Evolutionary conservation across 1,140 invertebrate genomes (phyloP).

Genomic region (Drosophila tristis): DNA sequence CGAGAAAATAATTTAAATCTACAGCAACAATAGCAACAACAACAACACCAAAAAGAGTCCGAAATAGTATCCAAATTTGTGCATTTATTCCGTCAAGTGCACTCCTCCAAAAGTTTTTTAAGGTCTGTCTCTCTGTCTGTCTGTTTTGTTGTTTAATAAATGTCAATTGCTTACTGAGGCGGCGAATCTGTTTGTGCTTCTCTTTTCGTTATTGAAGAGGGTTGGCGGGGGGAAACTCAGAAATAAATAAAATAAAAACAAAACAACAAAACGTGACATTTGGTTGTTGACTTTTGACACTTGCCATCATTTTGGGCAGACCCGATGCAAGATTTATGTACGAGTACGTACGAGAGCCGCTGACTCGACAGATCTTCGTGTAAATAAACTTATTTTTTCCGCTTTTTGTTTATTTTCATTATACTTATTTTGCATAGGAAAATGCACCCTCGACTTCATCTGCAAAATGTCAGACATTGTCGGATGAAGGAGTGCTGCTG

Average conservation of each 20-base stretch:
- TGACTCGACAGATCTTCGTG: conserved; percentile 64
- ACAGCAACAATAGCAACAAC: too few relatives aligned
- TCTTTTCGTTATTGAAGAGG: conserved; percentile 20
- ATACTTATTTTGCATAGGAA: conserved; percentile 33
- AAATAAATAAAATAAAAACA: conserved; percentile 44
- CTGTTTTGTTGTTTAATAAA: conserved; percentile 61
- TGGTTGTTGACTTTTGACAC: conserved; percentile 80
- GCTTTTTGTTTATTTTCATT: conserved; percentile 14
- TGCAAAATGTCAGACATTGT: conserved; percentile 62
- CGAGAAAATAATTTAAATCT: conserved; percentile 66
- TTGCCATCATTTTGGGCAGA: conserved; percentile 72
- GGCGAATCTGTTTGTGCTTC: conserved; percentile 35
- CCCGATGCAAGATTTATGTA: conserved; percentile 66
- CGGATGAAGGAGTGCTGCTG: conserved; percentile 37
- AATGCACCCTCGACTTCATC: conserved; percentile 47
- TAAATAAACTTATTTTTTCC: conserved; percentile 47
- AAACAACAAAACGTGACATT: conserved; percentile 80
- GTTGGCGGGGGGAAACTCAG: conserved; percentile 18
- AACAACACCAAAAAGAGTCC: not conserved
- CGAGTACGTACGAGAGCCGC: conserved; percentile 24
- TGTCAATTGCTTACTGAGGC: conserved; percentile 65
- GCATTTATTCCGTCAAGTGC: conserved; percentile 56
- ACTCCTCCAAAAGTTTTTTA: conserved; percentile 24
- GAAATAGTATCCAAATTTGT: conserved; percentile 36
- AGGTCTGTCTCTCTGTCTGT: conserved; percentile 1